phyloP scores from a whole-genome alignment of 23 tunicate genomes.

The Phallusia fumigata region DNA sequence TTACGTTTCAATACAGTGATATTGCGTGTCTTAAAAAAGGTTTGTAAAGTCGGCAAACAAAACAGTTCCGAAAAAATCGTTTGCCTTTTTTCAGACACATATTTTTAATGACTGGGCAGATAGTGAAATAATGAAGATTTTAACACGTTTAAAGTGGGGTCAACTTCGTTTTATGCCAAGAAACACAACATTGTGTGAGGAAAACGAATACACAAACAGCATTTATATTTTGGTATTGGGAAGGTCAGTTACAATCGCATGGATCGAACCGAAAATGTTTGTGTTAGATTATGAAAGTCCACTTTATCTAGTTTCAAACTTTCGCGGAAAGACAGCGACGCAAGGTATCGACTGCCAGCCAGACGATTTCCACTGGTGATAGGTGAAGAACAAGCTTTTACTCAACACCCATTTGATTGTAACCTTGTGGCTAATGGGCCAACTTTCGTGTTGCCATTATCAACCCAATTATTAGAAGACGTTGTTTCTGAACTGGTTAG shows the following conservation, averaged over 20 bases:
- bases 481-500: background rate
- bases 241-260: background rate
- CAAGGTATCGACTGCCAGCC: constrained; percentile 7
- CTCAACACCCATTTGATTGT: background rate
- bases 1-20: background rate
- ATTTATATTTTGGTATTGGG: background rate
- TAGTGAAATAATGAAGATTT: background rate
- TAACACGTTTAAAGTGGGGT: background rate
- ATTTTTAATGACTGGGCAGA: constrained; percentile 5
- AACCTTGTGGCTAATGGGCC: constrained; percentile 19
- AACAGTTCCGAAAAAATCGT: background rate
- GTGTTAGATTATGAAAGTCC: background rate
- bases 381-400: constrained; percentile 25
- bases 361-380: constrained; percentile 22
- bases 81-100: background rate
- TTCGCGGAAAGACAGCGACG: background rate
- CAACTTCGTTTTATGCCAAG: background rate
- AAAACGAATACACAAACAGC: background rate
- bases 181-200: background rate
- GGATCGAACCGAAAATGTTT: background rate
- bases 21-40: background rate
- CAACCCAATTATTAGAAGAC: background rate
- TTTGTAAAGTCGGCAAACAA: background rate
- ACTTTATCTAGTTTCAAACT: background rate
- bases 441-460: constrained; percentile 18